Percentiles rank a stretch among this genome's conserved stretches.
Conservation (phyloP, 2,797 vertebrate genomes). For the Ptychadena robeensis region DNA sequence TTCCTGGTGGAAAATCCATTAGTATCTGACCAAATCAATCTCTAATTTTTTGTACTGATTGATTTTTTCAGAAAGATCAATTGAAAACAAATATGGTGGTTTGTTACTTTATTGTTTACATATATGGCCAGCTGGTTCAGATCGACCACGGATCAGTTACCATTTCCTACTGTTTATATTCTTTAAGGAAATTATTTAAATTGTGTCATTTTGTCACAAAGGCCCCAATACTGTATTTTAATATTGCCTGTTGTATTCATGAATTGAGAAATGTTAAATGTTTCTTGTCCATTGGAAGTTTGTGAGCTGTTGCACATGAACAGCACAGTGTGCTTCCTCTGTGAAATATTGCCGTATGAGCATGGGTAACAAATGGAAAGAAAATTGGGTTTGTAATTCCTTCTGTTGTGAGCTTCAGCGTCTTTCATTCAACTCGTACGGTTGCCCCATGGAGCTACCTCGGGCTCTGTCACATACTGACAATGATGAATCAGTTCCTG, state of each 20-base stretch:
- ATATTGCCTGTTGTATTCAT: not conserved
- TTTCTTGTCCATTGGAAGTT: not conserved
- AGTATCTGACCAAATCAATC: not conserved
- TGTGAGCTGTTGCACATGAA: not conserved
- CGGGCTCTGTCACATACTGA: conserved; percentile 53
- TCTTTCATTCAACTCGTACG: conserved; percentile 36
- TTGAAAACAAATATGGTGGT: not conserved
- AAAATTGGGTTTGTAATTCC: conserved; percentile 44
- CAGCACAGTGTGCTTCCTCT: not conserved
- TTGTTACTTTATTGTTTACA: not conserved
- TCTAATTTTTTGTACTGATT: not conserved
- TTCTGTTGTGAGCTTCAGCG: conserved; percentile 21
- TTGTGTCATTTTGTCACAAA: not conserved
- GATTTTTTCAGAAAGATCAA: not conserved
- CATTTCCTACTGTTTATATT: not conserved
- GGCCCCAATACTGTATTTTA: not conserved
- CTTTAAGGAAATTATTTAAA: not conserved
- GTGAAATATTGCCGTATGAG: not conserved
- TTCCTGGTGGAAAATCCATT: not conserved
- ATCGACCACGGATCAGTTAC: not conserved
- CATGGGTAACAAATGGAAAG: conserved; percentile 29
- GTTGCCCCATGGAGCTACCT: conserved; percentile 50
- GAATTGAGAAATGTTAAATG: not conserved
- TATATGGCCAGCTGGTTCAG: not conserved
- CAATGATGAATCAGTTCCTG: conserved; percentile 56